Percentiles rank a stretch among this genome's conserved stretches.
Evolutionary conservation across 1,140 invertebrate genomes (phyloP).

Genomic region (Zelostemma sp.): DNA sequence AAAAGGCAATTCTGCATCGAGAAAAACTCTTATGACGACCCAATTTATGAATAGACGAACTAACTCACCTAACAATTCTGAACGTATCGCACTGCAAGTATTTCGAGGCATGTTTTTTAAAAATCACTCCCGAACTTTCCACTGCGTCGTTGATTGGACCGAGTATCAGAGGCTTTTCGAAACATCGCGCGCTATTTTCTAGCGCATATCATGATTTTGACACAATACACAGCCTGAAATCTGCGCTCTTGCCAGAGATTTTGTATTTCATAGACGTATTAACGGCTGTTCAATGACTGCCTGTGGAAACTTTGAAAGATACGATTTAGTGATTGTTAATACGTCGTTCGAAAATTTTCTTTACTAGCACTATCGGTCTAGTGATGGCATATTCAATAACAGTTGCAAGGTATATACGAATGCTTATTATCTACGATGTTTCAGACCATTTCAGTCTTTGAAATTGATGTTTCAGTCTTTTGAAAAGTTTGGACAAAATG

Average conservation of each 20-base stretch:
- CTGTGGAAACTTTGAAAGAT: conserved; percentile 47
- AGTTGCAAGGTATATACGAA: conserved; percentile 67
- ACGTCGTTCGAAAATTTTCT: conserved; percentile 67
- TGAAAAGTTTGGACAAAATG: conserved; percentile 71
- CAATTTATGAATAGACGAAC: conserved; percentile 67
- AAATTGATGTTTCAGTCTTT: conserved; percentile 66
- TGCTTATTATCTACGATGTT: no score
- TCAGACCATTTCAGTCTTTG: no score
- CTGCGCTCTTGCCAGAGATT: conserved; percentile 51
- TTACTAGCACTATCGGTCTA: conserved; percentile 66
- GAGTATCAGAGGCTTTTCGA: conserved; percentile 1
- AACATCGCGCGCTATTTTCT: conserved; percentile 32
- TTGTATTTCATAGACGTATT: conserved; percentile 66
- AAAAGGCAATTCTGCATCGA: conserved; percentile 48
- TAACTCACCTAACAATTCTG: conserved; percentile 63
- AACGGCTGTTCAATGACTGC: conserved; percentile 44
- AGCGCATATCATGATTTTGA: conserved; percentile 62
- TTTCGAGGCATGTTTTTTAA: conserved; percentile 1
- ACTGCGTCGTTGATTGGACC: neutral
- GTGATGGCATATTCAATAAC: conserved; percentile 68
- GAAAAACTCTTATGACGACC: conserved; percentile 59
- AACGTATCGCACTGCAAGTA: conserved; percentile 64
- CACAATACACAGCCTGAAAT: conserved; percentile 63
- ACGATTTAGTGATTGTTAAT: conserved; percentile 69
- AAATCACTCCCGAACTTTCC: neutral